These are phyloP conservation scores for Charadrius vociferus DNA, from an alignment of 2,113 vertebrate genomes.

Conservation along the genomic window DNA sequence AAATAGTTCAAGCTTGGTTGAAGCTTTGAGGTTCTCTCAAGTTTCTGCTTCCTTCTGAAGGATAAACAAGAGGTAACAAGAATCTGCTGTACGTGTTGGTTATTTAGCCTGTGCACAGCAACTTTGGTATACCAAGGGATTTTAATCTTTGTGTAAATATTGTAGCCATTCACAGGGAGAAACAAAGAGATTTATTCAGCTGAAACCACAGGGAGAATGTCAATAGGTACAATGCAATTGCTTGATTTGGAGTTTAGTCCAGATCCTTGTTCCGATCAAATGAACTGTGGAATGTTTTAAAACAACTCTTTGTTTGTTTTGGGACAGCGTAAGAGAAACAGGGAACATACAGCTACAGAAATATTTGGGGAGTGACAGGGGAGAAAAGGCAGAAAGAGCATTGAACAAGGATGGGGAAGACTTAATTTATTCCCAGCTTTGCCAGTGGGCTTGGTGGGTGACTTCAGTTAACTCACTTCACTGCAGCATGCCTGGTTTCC, in stretches of 20 bases:
- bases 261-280: slow-evolving; percentile 37
- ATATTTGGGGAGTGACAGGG: background rate
- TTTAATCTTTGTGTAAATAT: slow-evolving; percentile 61
- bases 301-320: slow-evolving; percentile 36
- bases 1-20: slow-evolving; percentile 29
- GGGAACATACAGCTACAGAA: background rate
- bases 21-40: slow-evolving; percentile 69
- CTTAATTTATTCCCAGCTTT: background rate
- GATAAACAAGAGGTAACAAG: slow-evolving; percentile 54
- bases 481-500: background rate
- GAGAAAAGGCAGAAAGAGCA: background rate
- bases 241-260: slow-evolving; percentile 60
- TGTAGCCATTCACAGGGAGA: slow-evolving; percentile 37
- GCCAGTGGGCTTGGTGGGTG: background rate
- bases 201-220: slow-evolving; percentile 63
- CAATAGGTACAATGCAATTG: slow-evolving; percentile 50
- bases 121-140: slow-evolving; percentile 35
- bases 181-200: slow-evolving; percentile 65
- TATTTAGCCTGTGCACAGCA: slow-evolving; percentile 41
- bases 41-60: slow-evolving; percentile 60
- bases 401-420: background rate
- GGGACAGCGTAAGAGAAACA: slow-evolving; percentile 21
- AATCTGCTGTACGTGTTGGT: slow-evolving; percentile 44
- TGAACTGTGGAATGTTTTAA: slow-evolving; percentile 61
- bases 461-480: background rate